Percentiles rank a stretch among this genome's conserved stretches.
phyloP scores from a whole-genome alignment of 2,113 vertebrate genomes.

The Syngnathus floridae region DNA sequence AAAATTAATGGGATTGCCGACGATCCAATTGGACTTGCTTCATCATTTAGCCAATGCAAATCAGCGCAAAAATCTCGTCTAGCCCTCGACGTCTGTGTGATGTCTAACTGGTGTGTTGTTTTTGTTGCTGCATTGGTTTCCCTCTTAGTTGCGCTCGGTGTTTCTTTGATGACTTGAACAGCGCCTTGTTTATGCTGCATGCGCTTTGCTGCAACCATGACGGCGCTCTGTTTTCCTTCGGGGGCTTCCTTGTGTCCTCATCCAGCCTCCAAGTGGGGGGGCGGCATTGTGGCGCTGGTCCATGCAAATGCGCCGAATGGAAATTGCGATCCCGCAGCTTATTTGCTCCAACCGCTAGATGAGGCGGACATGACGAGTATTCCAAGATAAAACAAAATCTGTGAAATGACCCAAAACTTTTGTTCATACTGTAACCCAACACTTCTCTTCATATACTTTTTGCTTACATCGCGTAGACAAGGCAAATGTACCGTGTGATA shows the following conservation, averaged over 20 bases:
- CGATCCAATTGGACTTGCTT: slow-evolving; percentile 38
- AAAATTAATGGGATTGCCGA: slow-evolving; percentile 50
- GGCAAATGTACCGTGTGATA: background rate
- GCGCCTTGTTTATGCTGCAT: background rate
- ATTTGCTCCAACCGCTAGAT: slow-evolving; percentile 60
- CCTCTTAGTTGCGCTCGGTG: background rate
- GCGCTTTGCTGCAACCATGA: background rate
- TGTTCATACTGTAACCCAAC: background rate
- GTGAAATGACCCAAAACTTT: background rate
- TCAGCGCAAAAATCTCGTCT: background rate
- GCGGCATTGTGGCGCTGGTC: slow-evolving; percentile 10
- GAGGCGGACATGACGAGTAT: background rate
- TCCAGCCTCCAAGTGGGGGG: background rate
- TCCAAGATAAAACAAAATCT: background rate
- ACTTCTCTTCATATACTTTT: background rate
- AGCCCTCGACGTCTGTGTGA: background rate
- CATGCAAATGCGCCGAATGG: slow-evolving; percentile 56
- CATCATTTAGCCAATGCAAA: slow-evolving; percentile 32
- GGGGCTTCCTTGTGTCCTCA: background rate
- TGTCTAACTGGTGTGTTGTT: background rate
- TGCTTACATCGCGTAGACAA: background rate
- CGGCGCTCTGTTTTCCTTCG: slow-evolving; percentile 13
- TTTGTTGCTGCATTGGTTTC: slow-evolving; percentile 3
- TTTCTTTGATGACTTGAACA: background rate
- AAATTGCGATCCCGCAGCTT: slow-evolving; percentile 48